Evolutionary conservation across 2,797 vertebrate species (phyloP).

Genomic region (Australoheros facetus): DNA sequence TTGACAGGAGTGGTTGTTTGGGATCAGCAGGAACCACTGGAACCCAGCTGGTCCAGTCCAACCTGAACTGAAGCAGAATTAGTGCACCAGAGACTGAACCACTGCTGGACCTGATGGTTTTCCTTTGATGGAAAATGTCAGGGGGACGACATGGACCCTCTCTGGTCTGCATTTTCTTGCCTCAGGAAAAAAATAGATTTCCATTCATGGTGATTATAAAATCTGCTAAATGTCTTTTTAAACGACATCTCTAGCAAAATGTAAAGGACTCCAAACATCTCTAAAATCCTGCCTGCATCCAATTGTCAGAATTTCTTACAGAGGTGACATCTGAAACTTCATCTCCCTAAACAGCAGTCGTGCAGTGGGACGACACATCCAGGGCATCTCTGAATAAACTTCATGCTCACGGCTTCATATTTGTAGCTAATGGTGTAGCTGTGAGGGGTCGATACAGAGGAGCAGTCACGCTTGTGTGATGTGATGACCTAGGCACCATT

Average conservation of each 20-base stretch:
- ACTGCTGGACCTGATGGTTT: no score
- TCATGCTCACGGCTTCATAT: no score
- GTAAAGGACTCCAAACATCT: neutral
- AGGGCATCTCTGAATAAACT: neutral
- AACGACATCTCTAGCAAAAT: neutral
- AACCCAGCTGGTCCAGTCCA: no score
- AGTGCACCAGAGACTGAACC: no score
- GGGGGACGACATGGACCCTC: no score
- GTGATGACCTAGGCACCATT: neutral
- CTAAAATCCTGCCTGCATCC: no score
- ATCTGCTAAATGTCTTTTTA: neutral
- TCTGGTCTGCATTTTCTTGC: neutral
- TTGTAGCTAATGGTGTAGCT: no score
- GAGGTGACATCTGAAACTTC: neutral
- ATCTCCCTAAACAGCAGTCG: neutral
- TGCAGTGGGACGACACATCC: accelerated
- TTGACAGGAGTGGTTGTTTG: no score
- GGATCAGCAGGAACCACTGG: no score
- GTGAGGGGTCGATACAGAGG: neutral
- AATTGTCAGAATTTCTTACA: no score
- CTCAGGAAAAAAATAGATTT: neutral
- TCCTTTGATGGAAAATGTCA: no score
- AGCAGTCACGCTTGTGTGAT: neutral
- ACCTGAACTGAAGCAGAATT: no score
- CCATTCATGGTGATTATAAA: neutral